Evolutionary conservation across 2,797 vertebrate genomes (phyloP), one percentile per base, ranked within the genome.

Genomic region (Paedocypris micromegethes): DNA sequence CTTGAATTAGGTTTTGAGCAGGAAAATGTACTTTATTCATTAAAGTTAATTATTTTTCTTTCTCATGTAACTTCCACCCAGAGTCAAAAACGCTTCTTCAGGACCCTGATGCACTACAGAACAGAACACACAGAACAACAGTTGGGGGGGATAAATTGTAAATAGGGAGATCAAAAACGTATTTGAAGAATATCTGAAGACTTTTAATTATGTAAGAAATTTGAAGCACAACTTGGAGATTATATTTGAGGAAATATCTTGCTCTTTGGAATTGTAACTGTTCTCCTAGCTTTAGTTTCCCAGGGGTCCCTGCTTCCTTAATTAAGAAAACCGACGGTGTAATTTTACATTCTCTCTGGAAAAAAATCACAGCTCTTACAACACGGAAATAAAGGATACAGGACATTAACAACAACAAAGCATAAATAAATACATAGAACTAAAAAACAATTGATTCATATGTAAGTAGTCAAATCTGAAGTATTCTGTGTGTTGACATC

Each of bases 241-340:
- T 75, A 77, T 73, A 76, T 59, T 55, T 62, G 56, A 38, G 78
- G 49, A 72, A 76, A 79, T 70, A 38, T 69, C 75, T 72, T 66
- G 37, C 56, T 3, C 45, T 61, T 58, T 69, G 38, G 64, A 9
- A 48, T 51, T 53, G 51, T 52, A 68, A 70, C 58, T 64, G 64
- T 73, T 42, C 37, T 66, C 63, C 76, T 74, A 67, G 73, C 57
- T 68, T 53, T 58, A 23, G 43, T 68, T 75, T 75, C 71, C 72
- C 58, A 50, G 68, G 53, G 66, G 73, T 66, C 44, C 75, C 56
- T 57, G 72, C 64, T 78, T 77, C 60, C 76, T 57, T 85, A 80
- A 87, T 75, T 79, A 73, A 62, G 49, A 60, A 72, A 68, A 86
- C 83, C 83, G 78, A 68, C 72, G 49, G 68, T 68, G 81, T 79